A percentile compares a stretch with the other conserved stretches of the same genome.
Conservation (phyloP, 2,113 vertebrate species). For the Bombycilla garrulus region DNA sequence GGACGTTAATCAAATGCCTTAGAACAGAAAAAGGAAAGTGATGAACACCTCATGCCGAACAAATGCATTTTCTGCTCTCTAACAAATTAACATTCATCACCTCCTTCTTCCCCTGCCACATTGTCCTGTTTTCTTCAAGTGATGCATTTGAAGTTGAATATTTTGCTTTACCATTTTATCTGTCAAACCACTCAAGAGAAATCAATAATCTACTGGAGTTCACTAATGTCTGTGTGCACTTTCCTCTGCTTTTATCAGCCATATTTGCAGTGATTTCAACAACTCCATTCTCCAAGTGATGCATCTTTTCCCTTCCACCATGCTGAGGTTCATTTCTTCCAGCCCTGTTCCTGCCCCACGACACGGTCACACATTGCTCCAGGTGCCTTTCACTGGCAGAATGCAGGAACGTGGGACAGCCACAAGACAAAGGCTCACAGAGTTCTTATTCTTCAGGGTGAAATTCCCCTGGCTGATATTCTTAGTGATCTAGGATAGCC, state of each 20-base stretch:
- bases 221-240: conserved; percentile 27
- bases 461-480: not conserved
- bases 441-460: not conserved
- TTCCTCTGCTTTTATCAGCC: not conserved
- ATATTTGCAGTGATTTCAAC: not conserved
- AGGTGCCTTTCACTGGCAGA: not conserved
- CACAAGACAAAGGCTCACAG: not conserved
- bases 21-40: conserved; percentile 42
- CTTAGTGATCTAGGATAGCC: not conserved
- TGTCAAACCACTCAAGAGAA: conserved; percentile 44
- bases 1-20: conserved; percentile 53
- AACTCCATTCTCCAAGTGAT: not conserved
- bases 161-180: conserved; percentile 53
- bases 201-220: conserved; percentile 38
- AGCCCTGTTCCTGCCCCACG: not conserved
- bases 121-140: conserved; percentile 9
- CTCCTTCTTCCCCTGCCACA: not conserved
- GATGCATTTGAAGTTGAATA: conserved; percentile 8
- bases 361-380: not conserved
- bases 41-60: conserved; percentile 50
- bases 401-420: rapidly evolving
- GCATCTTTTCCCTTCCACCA: not conserved
- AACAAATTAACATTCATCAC: conserved; percentile 55
- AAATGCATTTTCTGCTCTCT: conserved; percentile 46
- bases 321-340: not conserved